These are phyloP conservation scores for Orchestes rusci DNA, from an alignment of 2,888 invertebrate genomes.

Conservation along the genomic window DNA sequence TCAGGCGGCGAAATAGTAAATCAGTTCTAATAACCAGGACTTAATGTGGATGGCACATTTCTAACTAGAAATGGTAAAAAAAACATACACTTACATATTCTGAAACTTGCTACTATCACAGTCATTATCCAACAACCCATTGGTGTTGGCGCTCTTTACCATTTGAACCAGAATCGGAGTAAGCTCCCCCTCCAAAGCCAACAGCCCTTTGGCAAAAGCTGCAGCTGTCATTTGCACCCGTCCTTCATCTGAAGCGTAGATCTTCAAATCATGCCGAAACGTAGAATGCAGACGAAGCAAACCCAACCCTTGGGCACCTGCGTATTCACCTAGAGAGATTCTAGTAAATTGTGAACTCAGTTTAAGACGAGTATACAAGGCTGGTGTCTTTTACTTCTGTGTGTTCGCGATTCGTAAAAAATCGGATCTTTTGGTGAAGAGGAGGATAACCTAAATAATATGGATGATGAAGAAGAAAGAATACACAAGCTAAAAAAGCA, in stretches of 20 bases:
- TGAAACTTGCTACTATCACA: conserved; percentile 95
- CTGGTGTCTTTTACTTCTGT: too few relatives aligned
- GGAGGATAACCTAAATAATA: too few relatives aligned
- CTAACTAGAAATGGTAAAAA: too few relatives aligned
- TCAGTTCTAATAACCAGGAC: too few relatives aligned
- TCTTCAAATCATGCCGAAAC: conserved; percentile 97
- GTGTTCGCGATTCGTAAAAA: too few relatives aligned
- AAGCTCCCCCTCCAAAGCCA: conserved; percentile 95
- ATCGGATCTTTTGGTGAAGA: too few relatives aligned
- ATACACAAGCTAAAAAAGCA: too few relatives aligned
- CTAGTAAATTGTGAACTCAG: not conserved
- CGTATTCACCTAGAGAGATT: conserved; percentile 67
- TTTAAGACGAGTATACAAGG: too few relatives aligned
- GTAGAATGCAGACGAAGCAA: conserved; percentile 93
- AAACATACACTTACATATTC: conserved; percentile 63
- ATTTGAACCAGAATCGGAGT: conserved; percentile 99
- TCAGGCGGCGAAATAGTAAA: too few relatives aligned
- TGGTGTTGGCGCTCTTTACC: conserved; percentile 99
- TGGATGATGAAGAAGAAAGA: too few relatives aligned
- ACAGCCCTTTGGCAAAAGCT: conserved; percentile 95
- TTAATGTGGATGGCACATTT: too few relatives aligned
- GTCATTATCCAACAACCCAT: conserved; percentile 95
- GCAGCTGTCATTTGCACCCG: conserved; percentile 99
- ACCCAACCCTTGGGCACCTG: conserved; percentile 91
- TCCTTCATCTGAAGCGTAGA: conserved; percentile 99